A percentile compares a stretch with the other conserved stretches of the same genome.
Conservation (phyloP, 92 coral and sea anemone genomes). For the Paragorgia papillata region DNA sequence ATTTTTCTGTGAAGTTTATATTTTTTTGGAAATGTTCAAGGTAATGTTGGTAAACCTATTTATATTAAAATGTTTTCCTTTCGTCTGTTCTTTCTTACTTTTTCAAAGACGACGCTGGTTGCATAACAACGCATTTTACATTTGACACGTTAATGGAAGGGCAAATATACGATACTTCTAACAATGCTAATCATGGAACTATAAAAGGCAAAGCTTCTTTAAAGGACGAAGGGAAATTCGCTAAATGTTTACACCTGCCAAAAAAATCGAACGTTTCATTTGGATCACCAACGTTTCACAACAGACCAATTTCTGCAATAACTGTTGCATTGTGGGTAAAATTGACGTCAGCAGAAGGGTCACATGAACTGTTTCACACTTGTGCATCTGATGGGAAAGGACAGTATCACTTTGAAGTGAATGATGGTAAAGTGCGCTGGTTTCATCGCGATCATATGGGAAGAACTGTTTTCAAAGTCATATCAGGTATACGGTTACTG, state of each 20-base stretch:
- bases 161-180: conserved; percentile 77
- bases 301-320: conserved; percentile 86
- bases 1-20: no score
- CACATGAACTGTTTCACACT: conserved; percentile 81
- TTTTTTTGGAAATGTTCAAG: no score
- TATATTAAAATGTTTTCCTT: background rate
- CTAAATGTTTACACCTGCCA: conserved; percentile 73
- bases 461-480: conserved; percentile 60
- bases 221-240: conserved; percentile 75
- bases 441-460: conserved; percentile 64
- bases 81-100: background rate
- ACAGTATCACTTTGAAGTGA: conserved; percentile 76
- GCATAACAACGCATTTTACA: conserved; percentile 85
- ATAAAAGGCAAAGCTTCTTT: conserved; percentile 70
- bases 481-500: no score
- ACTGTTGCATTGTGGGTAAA: conserved; percentile 91
- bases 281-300: conserved; percentile 77
- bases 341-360: conserved; percentile 63
- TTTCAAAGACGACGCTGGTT: conserved; percentile 87
- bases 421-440: conserved; percentile 79
- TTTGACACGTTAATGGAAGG: conserved; percentile 74
- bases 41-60: no score
- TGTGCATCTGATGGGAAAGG: conserved; percentile 84
- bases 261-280: conserved; percentile 78
- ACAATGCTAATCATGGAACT: conserved; percentile 83